Evolutionary conservation across 2,797 vertebrate species (phyloP).

Genomic region (Nannoperca obscura): DNA sequence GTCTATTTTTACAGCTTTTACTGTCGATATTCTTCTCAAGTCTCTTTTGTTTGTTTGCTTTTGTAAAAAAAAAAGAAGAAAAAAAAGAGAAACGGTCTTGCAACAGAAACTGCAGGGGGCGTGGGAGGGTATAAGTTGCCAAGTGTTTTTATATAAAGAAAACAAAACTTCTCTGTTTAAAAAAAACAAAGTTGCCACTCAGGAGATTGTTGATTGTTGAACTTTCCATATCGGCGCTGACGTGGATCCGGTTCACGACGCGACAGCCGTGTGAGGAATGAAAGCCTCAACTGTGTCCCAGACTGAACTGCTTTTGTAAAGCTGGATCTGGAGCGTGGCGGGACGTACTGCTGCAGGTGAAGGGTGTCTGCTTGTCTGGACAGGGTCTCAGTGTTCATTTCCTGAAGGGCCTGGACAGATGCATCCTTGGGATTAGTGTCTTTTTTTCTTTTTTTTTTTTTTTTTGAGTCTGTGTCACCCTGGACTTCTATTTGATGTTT

Average conservation of each 20-base stretch:
- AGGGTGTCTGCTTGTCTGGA: constrained; percentile 45
- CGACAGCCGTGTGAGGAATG: constrained; percentile 27
- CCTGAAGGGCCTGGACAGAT: constrained; percentile 45
- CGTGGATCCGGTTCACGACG: constrained; percentile 36
- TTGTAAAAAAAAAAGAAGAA: constrained; percentile 51
- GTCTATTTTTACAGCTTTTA: constrained; percentile 83
- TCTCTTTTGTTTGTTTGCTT: constrained; percentile 52
- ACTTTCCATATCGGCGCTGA: constrained; percentile 25
- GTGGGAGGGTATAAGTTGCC: constrained; percentile 25
- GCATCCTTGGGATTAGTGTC: constrained; percentile 39
- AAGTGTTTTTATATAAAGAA: constrained; percentile 61
- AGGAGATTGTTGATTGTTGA: constrained; percentile 75
- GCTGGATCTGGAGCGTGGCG: constrained; percentile 33
- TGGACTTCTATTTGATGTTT: constrained; percentile 29
- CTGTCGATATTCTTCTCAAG: constrained; percentile 49
- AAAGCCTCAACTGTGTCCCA: constrained; percentile 44
- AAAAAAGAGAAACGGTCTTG: constrained; percentile 27
- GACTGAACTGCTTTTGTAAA: constrained; percentile 46
- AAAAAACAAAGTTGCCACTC: constrained; percentile 69
- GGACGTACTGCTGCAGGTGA: constrained; percentile 23
- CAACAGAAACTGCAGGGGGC: constrained; percentile 26
- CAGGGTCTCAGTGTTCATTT: constrained; percentile 56
- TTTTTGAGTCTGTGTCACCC: constrained; percentile 23
- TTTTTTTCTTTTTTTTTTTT: constrained; percentile 32
- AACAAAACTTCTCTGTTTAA: constrained; percentile 19